Conservation (phyloP, 2,888 invertebrate genomes). For the Dioctria linearis region DNA sequence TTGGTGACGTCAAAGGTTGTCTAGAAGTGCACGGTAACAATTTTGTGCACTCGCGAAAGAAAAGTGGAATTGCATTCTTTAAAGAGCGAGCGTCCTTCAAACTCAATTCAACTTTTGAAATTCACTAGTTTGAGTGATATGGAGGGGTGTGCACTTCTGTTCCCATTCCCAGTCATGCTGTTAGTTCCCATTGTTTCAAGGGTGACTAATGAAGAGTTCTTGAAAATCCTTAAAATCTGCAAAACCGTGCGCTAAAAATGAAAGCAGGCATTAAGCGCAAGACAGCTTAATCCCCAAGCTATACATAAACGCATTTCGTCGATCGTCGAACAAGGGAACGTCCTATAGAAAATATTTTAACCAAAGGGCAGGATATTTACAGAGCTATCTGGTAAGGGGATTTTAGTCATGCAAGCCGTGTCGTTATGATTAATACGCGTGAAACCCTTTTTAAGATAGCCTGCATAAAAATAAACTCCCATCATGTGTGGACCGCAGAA, state of each 20-base stretch:
- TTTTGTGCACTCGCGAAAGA: conserved; percentile 18
- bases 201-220: conserved; percentile 49
- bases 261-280: conserved; percentile 47
- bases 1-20: conserved; percentile 31
- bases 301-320: not conserved
- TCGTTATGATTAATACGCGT: conserved; percentile 46
- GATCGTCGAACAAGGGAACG: conserved; percentile 1
- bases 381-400: conserved; percentile 14
- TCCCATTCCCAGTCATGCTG: not conserved
- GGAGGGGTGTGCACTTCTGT: conserved; percentile 1
- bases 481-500: conserved; percentile 26
- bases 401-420: conserved; percentile 15
- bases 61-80: conserved; percentile 30
- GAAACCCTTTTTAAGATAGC: conserved; percentile 34
- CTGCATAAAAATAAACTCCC: not conserved
- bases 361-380: not conserved
- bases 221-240: conserved; percentile 35
- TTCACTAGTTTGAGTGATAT: not conserved
- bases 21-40: conserved; percentile 34
- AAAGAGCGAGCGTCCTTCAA: conserved; percentile 9
- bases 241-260: conserved; percentile 38
- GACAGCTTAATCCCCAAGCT: conserved; percentile 49
- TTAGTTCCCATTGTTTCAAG: conserved; percentile 45
- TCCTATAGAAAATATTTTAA: not conserved
- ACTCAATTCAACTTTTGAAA: not conserved